Evolutionary conservation across 2,797 vertebrate genomes (phyloP), one percentile per base, ranked within the genome.

Genomic region (Sebastes oblongus): DNA sequence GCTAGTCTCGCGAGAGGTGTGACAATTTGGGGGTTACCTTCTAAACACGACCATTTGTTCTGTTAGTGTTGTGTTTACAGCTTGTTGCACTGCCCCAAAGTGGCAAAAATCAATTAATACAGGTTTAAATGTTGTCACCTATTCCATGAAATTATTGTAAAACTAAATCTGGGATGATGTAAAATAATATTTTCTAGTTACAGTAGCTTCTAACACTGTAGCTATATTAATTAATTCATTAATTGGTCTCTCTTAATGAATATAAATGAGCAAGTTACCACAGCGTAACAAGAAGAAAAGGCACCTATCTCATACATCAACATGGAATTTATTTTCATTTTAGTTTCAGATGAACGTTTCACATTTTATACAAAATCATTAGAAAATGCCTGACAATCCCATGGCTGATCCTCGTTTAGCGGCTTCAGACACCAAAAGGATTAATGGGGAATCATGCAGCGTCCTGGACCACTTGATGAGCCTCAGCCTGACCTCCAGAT

Each of bases 321-420:
- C 86, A 92, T 91, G 90, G 77, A 91, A 86, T 94, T 94, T 93
- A 92, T 93, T 94, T 91, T 95, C 89, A 94, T 93, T 94, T 91
- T 85, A 86, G 82, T 90, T 94, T 94, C 89, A 91, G 91, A 94
- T 95, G 93, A 95, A 94, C 59, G 86, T 90, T 96, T 95, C 92
- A 95, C 94, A 95, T 95, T 94, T 95, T 93, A 84, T 95, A 95
- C 92, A 96, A 96, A 96, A 96, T 94, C 89, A 94, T 95, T 95
- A 95, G 88, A 96, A 96, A 96, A 96, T 85, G 83, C 79, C 29
- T 29, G 29, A 29, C 29, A 77, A 80, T 69, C 89, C 88, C 83
- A 56, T 7, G 29, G 78, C 81, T 88, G 83, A 87, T 86, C 85
- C 77, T 87, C 22, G 6, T 66, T 66, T 5, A 32, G 71, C 29